Percentiles rank a stretch among this genome's conserved stretches.
Evolutionary conservation across 2,797 vertebrate species (phyloP).

Genomic region (Characodon lateralis): DNA sequence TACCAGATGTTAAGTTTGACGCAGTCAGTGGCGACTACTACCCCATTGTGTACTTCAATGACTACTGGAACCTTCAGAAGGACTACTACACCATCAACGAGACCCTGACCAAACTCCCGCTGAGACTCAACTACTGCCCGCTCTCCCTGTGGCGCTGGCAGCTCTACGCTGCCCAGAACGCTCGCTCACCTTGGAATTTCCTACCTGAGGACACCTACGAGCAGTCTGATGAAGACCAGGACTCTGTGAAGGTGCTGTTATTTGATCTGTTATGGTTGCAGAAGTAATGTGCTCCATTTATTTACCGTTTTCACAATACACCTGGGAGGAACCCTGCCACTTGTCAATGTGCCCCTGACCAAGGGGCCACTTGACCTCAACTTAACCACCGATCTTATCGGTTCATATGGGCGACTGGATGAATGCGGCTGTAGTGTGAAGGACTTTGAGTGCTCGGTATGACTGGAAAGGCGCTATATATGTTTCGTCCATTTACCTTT

Average conservation of each 20-base stretch:
- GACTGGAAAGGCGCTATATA: too few relatives aligned
- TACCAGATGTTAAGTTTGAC: conserved; percentile 92
- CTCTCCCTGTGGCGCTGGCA: conserved; percentile 97
- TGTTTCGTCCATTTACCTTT: too few relatives aligned
- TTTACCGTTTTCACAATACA: neutral
- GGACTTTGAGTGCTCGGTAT: too few relatives aligned
- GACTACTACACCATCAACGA: conserved; percentile 94
- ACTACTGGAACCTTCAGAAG: conserved; percentile 99
- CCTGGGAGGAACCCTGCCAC: neutral
- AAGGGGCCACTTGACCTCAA: too few relatives aligned
- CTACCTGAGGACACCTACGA: conserved; percentile 93
- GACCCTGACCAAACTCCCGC: conserved; percentile 83
- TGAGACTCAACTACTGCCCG: conserved; percentile 89
- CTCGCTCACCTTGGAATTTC: conserved; percentile 94
- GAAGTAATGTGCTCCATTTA: neutral
- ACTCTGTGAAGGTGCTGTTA: conserved; percentile 89
- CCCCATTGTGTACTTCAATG: conserved; percentile 96
- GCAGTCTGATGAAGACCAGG: conserved; percentile 96
- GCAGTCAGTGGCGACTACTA: conserved; percentile 95
- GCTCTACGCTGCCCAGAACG: conserved; percentile 93
- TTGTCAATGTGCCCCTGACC: too few relatives aligned
- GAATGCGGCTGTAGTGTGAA: too few relatives aligned
- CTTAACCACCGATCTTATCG: too few relatives aligned
- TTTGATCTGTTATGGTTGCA: neutral
- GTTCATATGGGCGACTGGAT: too few relatives aligned